Evolutionary conservation across 1,140 invertebrate species (phyloP).

Genomic region (Oncopodura yosiiana): DNA sequence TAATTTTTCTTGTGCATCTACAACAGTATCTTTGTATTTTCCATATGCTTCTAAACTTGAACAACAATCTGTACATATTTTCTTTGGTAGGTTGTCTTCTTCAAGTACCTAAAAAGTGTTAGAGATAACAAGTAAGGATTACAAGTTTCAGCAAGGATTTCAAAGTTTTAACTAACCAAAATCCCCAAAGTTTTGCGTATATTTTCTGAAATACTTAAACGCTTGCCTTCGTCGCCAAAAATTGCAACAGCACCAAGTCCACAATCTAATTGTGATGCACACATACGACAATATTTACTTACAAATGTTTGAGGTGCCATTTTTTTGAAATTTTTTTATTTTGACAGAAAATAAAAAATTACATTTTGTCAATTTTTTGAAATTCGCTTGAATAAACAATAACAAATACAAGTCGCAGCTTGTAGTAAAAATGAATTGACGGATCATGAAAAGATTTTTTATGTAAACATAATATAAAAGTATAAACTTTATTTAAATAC

Average conservation of each 20-base stretch:
- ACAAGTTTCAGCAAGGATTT: background rate
- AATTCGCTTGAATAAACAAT: no score
- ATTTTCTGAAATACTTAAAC: conserved; percentile 31
- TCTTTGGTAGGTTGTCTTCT: conserved; percentile 32
- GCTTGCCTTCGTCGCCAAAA: conserved; percentile 34
- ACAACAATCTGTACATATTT: conserved; percentile 33
- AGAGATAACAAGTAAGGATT: background rate
- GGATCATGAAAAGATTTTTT: no score
- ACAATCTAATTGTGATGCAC: conserved; percentile 26
- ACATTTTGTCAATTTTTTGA: background rate
- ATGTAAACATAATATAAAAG: no score
- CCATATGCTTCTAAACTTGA: conserved; percentile 29
- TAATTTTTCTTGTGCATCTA: conserved; percentile 33
- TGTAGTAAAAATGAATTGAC: no score
- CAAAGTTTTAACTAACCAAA: conserved; percentile 20
- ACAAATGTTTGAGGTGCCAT: background rate
- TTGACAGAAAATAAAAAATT: background rate
- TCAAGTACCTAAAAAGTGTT: conserved; percentile 25
- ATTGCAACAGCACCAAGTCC: conserved; percentile 31
- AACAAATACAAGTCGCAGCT: no score
- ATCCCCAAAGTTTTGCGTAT: conserved; percentile 31
- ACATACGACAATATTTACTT: conserved; percentile 33
- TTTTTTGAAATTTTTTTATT: background rate
- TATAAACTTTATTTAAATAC: no score
- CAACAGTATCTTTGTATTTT: conserved; percentile 29